Base-by-base conservation (phyloP, 2,888 invertebrate species). In the Malacosoma neustria region DNA sequence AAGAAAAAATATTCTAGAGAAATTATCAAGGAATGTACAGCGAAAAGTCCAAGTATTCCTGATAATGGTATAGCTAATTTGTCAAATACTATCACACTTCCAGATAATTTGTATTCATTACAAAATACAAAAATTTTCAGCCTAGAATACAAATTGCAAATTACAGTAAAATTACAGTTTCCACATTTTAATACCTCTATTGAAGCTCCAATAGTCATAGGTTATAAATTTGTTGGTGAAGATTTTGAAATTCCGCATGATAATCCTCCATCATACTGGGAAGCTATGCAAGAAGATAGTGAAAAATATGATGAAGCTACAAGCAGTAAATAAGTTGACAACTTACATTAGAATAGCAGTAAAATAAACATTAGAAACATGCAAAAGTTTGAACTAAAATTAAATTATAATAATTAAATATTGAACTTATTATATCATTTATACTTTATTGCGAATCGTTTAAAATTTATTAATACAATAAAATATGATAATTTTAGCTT, bases 151-250 rank as follows among this genome's bases (percentile, higher is more conserved):
- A 43, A 35, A 33, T 35, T 63, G 0, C 51, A 36, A 40, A 41
- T 63, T 1, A 58, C 54, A 0, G 34, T 48, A 1, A 38, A 39
- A 31, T 29, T 65, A 1, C 60, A 65, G 1, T 36, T 56, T 3
- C 61, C 55, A 6, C 37, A 58, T 30, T 34, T 36, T 4, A 54
- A 62, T 40, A 35, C 46, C 5, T 39, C 40, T 3, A 32, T 43
- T 0, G 46, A 57, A 22, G 41, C 58, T 11, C 60, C 59, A 29
- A 44, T 65, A 29, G 51, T 55, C 2, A 51, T 64, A 30, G 56
- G 57, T 9, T 46, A 51, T 13, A 43, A 32, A 35, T 9, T 11
- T 22, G 22, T 32, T n/a, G 35, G 13, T 29, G 34, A 38, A 11
- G 11, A 30, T 5, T 14, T 30, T 9, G 43, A 46, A 30, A 30